Evolutionary conservation across 1,140 invertebrate species (phyloP).

Genomic region (Solen grandis): DNA sequence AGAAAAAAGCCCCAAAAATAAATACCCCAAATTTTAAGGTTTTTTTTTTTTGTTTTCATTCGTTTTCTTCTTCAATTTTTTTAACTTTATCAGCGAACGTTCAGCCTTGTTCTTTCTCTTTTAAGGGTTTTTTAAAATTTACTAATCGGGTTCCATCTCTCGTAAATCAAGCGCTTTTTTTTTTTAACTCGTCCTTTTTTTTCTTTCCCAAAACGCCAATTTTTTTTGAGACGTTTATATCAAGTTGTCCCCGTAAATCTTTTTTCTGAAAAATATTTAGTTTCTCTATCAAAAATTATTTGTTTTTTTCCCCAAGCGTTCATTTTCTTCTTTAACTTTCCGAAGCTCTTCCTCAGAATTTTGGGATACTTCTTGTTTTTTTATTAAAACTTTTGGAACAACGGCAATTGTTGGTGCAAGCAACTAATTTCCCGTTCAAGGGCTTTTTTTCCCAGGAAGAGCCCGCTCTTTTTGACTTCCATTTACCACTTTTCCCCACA

Average conservation of each 20-base stretch:
- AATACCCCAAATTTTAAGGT: constrained; percentile 60
- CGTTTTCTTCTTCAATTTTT: constrained; percentile 65
- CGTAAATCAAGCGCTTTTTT: constrained; percentile 61
- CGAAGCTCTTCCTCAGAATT: constrained; percentile 55
- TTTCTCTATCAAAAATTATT: constrained; percentile 65
- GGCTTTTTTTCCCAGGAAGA: constrained; percentile 29
- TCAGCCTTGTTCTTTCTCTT: constrained; percentile 61
- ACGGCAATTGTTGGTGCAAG: constrained; percentile 47
- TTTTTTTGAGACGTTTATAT: constrained; percentile 64
- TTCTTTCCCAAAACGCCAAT: constrained; percentile 56
- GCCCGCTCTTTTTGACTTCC: background rate
- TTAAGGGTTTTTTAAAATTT: constrained; percentile 60
- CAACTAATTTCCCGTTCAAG: constrained; percentile 47
- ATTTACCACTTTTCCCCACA: background rate
- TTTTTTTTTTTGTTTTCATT: constrained; percentile 58
- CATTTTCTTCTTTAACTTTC: constrained; percentile 65
- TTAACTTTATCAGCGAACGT: constrained; percentile 62
- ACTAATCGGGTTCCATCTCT: constrained; percentile 58
- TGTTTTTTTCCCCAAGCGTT: constrained; percentile 66
- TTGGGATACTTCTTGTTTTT: constrained; percentile 42
- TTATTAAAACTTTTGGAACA: constrained; percentile 50
- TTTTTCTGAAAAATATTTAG: constrained; percentile 66
- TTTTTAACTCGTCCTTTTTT: constrained; percentile 56
- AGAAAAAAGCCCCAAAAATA: constrained; percentile 62
- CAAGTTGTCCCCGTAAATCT: constrained; percentile 63